phyloP scores from a whole-genome alignment of 2,797 vertebrate species.

The Alectoris magna region DNA sequence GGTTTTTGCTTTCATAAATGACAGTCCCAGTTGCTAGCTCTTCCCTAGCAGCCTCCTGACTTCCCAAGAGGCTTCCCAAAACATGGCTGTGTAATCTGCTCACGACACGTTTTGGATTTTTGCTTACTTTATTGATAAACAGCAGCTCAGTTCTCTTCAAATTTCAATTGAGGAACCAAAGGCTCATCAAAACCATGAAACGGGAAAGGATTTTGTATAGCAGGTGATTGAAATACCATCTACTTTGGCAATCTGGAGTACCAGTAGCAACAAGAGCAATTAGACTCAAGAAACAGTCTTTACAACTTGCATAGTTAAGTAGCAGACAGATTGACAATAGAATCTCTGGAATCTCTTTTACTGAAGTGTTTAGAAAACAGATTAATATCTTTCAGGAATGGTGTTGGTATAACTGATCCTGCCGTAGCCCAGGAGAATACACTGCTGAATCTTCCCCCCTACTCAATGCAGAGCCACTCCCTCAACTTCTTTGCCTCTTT shows the following conservation, averaged over 20 bases:
- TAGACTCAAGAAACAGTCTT: conserved; percentile 45
- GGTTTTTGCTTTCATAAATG: not conserved
- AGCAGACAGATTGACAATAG: conserved; percentile 49
- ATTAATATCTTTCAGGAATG: conserved; percentile 30
- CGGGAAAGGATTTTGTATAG: conserved; percentile 39
- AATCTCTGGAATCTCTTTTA: conserved; percentile 42
- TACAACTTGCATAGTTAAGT: conserved; percentile 20
- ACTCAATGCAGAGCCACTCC: not conserved
- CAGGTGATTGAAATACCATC: conserved; percentile 54
- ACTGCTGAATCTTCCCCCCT: not conserved
- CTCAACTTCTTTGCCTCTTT: not conserved
- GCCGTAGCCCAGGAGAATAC: not conserved
- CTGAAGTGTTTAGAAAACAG: conserved; percentile 22
- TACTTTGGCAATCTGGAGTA: conserved; percentile 34
- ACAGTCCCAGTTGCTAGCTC: not conserved
- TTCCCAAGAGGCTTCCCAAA: not conserved
- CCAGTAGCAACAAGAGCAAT: conserved; percentile 39
- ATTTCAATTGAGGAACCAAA: not conserved
- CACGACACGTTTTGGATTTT: not conserved
- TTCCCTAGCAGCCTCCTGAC: not conserved
- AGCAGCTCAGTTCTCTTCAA: not conserved
- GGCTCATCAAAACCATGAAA: conserved; percentile 34
- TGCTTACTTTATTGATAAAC: conserved; percentile 2
- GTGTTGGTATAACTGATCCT: conserved; percentile 9
- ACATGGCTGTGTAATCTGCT: not conserved